Conservation (phyloP, 2,113 vertebrate species). For the Tamias sibiricus region DNA sequence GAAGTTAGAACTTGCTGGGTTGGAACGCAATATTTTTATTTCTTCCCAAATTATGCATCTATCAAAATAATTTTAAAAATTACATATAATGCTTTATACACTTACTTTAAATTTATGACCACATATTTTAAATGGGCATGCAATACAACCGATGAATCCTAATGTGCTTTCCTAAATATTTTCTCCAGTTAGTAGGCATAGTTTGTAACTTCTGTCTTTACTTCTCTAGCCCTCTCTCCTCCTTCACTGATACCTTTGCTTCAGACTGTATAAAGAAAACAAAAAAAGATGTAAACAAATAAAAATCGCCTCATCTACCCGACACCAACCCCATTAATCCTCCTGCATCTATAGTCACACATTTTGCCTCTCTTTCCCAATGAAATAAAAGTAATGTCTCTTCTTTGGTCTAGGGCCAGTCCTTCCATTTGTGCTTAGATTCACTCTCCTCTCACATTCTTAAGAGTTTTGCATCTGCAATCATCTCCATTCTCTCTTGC, state of each 20-base stretch:
- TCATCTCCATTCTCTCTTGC: not conserved
- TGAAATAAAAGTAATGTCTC: not conserved
- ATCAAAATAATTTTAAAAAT: not conserved
- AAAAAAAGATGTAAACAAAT: not conserved
- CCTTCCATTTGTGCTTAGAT: not conserved
- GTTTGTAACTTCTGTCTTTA: slow-evolving; percentile 11
- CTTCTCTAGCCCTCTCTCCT: not conserved
- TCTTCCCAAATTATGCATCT: not conserved
- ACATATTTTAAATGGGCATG: not conserved
- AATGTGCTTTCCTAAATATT: not conserved
- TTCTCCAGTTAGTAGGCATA: not conserved
- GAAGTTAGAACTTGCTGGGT: not conserved
- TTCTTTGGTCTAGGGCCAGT: not conserved
- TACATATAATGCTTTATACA: not conserved
- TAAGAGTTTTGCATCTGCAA: not conserved
- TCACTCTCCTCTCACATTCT: not conserved
- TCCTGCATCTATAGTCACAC: not conserved
- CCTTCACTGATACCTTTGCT: not conserved
- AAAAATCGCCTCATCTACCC: not conserved
- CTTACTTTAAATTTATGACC: slow-evolving; percentile 24
- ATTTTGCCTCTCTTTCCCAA: not conserved
- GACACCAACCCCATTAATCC: not conserved
- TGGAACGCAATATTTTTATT: not conserved
- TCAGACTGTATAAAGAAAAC: not conserved
- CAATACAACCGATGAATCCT: not conserved